Base-by-base conservation (phyloP, 2,888 invertebrate species). In the Rhagonycha fulva region DNA sequence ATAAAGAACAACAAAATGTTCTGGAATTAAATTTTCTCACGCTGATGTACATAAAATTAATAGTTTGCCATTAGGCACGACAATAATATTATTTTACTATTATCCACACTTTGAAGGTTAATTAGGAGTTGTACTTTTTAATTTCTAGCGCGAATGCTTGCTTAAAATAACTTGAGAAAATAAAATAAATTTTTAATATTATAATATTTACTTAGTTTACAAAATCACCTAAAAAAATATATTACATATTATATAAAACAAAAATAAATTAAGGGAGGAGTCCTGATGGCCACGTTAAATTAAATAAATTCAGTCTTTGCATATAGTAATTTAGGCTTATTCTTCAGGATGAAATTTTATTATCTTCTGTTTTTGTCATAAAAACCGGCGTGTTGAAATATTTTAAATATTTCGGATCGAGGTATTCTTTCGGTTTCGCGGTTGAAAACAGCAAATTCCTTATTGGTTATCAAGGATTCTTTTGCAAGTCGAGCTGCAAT, bases 371-470 rank as follows among this genome's bases (percentile, higher is more conserved):
- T 73, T 71, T 70, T 73, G 10, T 74, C 76, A 28, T 28, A 47
- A 63, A 78, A 75, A n/a, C 75, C 75, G 23, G 78, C 76, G 32
- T 68, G 70, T 68, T 72, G 70, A 70, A 95, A 91, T 76, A 95
- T 91, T 83, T 93, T 92, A 82, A 91, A 94, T 75, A 96, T 94
- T 84, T 92, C 92, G 78, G 92, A 91, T 2, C 95, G 90, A 0
- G 95, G 93, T 77, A 96, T 96, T 86, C 94, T 94, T 82, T 95
- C 95, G 0, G 95, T 93, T 84, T 95, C 95, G 11, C 96, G 90
- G 83, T 95, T 91, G 63, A 92, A 90, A 0, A 95, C 95, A 77
- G 93, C 93, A 90, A 93, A 93, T 86, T 95, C 95, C 84, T 94
- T 94, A 80, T 93, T 91, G 0, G 92, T 90, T 80, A 94, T 92